These are phyloP conservation scores for Lycia hirtaria DNA, from an alignment of 2,888 invertebrate species.

Conservation along the genomic window DNA sequence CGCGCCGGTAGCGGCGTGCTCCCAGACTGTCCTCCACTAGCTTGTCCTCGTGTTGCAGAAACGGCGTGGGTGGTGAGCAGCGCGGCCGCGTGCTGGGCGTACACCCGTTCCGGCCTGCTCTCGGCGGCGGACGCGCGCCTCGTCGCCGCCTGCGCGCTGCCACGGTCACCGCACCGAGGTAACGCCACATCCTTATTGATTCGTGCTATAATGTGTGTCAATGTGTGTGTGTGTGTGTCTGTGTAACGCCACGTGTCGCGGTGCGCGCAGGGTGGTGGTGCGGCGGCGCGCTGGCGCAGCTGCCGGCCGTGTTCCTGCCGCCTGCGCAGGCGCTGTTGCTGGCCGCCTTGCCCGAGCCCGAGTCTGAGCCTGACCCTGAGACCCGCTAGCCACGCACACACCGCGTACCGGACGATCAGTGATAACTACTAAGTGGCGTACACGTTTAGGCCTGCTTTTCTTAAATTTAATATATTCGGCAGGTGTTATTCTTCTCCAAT, in stretches of 20 bases:
- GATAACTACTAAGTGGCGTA: too few species aligned
- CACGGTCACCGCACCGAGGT: slow-evolving; percentile 22
- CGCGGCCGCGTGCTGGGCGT: slow-evolving; percentile 53
- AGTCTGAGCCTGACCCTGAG: neutral
- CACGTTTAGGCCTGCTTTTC: too few species aligned
- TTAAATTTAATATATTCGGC: too few species aligned
- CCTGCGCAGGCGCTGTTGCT: slow-evolving; percentile 62
- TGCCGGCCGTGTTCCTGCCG: slow-evolving; percentile 56
- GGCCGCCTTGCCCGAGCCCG: slow-evolving; percentile 45
- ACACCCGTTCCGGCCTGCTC: slow-evolving; percentile 57
- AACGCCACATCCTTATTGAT: neutral
- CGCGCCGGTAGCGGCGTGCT: neutral
- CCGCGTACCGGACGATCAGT: too few species aligned
- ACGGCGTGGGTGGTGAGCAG: slow-evolving; percentile 49
- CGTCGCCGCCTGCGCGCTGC: slow-evolving; percentile 48
- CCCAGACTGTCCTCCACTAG: neutral
- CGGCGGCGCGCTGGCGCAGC: slow-evolving; percentile 50
- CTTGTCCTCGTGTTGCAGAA: slow-evolving; percentile 38
- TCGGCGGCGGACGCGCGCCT: slow-evolving; percentile 49
- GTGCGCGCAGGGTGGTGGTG: slow-evolving; percentile 36
- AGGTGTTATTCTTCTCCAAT: too few species aligned
- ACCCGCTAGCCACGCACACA: slow-evolving; percentile 6
- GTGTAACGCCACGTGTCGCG: too few species aligned
- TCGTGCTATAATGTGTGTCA: too few species aligned
- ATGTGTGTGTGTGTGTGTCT: too few species aligned